Evolutionary conservation across 1,140 invertebrate genomes (phyloP).

Genomic region (Conus ventricosus): DNA sequence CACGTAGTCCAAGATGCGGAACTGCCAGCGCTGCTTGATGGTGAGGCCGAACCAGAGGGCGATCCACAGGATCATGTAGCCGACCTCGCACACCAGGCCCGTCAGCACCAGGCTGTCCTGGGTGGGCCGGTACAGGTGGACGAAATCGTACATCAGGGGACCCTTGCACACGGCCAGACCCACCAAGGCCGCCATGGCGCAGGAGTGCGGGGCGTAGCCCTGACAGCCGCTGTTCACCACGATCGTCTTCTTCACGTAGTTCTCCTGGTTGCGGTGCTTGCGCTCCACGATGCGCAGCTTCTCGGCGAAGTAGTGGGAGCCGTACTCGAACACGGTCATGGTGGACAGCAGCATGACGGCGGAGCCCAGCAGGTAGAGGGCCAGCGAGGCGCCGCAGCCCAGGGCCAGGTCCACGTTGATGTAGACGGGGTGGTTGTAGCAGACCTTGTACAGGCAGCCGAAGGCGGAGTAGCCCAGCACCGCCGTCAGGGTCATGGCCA

Average conservation of each 20-base stretch:
- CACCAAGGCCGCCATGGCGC: constrained; percentile 60
- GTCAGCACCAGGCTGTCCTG: constrained; percentile 55
- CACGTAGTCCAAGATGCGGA: constrained; percentile 64
- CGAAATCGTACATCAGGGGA: constrained; percentile 61
- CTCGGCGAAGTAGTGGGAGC: constrained; percentile 59
- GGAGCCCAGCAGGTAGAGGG: constrained; percentile 56
- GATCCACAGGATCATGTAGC: constrained; percentile 65
- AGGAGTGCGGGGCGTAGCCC: constrained; percentile 62
- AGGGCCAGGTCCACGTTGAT: constrained; percentile 51
- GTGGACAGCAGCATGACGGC: constrained; percentile 58
- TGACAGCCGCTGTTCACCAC: constrained; percentile 57
- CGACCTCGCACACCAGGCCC: constrained; percentile 59
- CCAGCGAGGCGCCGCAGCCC: constrained; percentile 40
- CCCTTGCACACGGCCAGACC: constrained; percentile 58
- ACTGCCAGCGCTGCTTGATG: constrained; percentile 67
- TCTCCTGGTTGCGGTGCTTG: constrained; percentile 47
- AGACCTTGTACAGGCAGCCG: constrained; percentile 58
- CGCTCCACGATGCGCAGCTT: constrained; percentile 61
- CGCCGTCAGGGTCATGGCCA: constrained; percentile 53
- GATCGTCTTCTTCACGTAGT: constrained; percentile 53
- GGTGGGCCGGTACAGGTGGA: constrained; percentile 57
- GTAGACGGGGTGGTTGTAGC: constrained; percentile 55
- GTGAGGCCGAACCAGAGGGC: constrained; percentile 65
- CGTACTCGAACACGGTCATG: constrained; percentile 64
- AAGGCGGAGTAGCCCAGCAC: constrained; percentile 59